Evolutionary conservation across 2,113 vertebrate species (phyloP).

Genomic region (Astatoreochromis straeleni): DNA sequence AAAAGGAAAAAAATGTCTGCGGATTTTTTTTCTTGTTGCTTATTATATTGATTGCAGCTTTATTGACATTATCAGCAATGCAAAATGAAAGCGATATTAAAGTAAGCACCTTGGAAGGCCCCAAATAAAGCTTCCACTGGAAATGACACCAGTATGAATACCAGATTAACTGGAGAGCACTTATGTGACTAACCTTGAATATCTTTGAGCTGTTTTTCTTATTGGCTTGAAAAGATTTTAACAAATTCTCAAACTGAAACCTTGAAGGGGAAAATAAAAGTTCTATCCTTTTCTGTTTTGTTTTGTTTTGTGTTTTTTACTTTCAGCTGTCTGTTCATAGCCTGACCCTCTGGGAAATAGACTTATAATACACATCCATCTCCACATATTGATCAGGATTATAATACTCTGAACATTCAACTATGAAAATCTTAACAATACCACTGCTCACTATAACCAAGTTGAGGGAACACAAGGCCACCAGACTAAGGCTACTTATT

Average conservation of each 20-base stretch:
- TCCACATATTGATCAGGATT: not conserved
- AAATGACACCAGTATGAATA: not conserved
- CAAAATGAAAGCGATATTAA: not conserved
- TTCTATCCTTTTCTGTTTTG: not conserved
- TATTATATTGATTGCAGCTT: not conserved
- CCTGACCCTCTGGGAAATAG: not conserved
- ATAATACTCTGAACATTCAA: not conserved
- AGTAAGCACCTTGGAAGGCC: not conserved
- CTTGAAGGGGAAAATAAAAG: not conserved
- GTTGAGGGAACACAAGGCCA: not conserved
- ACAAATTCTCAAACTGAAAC: not conserved
- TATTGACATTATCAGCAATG: not conserved
- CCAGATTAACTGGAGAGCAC: not conserved
- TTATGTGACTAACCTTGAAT: not conserved
- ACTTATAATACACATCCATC: not conserved
- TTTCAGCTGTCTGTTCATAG: not conserved
- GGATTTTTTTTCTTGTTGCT: not conserved
- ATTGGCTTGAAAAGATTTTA: not conserved
- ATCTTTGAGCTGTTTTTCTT: not conserved
- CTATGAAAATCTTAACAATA: not conserved
- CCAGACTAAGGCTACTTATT: not conserved
- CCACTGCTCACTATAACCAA: not conserved
- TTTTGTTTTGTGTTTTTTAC: not conserved
- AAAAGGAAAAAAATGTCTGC: not conserved
- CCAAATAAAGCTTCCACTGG: not conserved